A percentile compares a stretch with the other conserved stretches of the same genome.
Evolutionary conservation across 2,797 vertebrate genomes (phyloP).

Genomic region (Miichthys miiuy): DNA sequence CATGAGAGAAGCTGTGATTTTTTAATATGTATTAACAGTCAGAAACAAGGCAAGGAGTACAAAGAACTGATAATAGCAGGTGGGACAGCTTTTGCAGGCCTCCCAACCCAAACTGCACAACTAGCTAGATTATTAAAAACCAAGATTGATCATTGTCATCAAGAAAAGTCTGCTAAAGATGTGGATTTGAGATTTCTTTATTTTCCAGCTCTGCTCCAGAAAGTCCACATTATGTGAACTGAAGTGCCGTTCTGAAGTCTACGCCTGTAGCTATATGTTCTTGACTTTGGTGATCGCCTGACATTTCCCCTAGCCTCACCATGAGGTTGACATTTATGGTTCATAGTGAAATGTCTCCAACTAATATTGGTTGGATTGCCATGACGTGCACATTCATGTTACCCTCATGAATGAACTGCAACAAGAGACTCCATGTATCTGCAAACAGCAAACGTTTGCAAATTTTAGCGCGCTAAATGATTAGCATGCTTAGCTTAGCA

Average conservation of each 20-base stretch:
- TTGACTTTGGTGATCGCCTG: conserved; percentile 15
- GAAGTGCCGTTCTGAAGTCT: neutral
- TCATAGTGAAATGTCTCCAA: neutral
- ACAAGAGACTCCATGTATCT: neutral
- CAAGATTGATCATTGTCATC: neutral
- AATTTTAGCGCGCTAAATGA: neutral
- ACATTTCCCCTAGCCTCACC: conserved; percentile 3
- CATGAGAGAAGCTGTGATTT: neutral
- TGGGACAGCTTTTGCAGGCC: neutral
- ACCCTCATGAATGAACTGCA: neutral
- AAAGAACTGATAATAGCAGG: neutral
- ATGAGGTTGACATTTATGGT: neutral
- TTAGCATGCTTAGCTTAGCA: too few species aligned
- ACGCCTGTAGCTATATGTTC: neutral
- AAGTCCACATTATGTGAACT: neutral
- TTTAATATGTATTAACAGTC: conserved; percentile 7
- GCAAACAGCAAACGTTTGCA: neutral
- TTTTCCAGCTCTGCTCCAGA: neutral
- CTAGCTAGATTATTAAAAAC: neutral
- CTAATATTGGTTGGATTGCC: neutral
- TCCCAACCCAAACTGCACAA: neutral
- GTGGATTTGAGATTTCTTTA: neutral
- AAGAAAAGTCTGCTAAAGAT: neutral
- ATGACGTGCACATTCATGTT: neutral
- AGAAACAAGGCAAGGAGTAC: neutral